A percentile compares a stretch with the other conserved stretches of the same genome.
Evolutionary conservation across 2,113 vertebrate species (phyloP).

Genomic region (Craseonycteris thonglongyai): DNA sequence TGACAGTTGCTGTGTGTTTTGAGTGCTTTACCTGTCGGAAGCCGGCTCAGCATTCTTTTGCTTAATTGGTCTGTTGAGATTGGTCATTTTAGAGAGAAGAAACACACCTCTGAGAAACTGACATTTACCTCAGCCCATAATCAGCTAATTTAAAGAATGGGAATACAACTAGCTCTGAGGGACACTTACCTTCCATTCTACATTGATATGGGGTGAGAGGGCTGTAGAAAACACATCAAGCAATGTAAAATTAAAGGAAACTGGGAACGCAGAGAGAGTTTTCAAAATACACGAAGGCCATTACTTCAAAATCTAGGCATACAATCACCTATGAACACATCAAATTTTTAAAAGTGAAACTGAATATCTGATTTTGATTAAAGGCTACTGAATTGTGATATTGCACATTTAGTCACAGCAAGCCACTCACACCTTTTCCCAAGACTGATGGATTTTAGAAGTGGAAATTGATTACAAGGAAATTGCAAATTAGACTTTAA

Average conservation of each 20-base stretch:
- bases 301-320: not conserved
- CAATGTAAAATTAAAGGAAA: not conserved
- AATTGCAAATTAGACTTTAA: not conserved
- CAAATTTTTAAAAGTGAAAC: not conserved
- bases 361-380: not conserved
- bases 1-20: conserved; percentile 56
- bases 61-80: conserved; percentile 67
- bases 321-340: not conserved
- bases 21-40: conserved; percentile 56
- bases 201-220: not conserved
- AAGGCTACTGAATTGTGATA: not conserved
- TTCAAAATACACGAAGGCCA: not conserved
- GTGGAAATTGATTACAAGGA: not conserved
- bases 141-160: conserved; percentile 52
- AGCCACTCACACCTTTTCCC: not conserved
- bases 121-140: conserved; percentile 55
- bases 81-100: conserved; percentile 61
- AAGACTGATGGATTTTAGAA: not conserved
- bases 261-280: not conserved
- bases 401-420: not conserved
- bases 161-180: conserved; percentile 12
- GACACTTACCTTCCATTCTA: not conserved
- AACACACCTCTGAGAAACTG: conserved; percentile 51
- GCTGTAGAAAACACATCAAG: not conserved
- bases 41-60: conserved; percentile 47